These are phyloP conservation scores for Helogale parvula DNA, from an alignment of 2,113 vertebrate species.

Conservation along the genomic window DNA sequence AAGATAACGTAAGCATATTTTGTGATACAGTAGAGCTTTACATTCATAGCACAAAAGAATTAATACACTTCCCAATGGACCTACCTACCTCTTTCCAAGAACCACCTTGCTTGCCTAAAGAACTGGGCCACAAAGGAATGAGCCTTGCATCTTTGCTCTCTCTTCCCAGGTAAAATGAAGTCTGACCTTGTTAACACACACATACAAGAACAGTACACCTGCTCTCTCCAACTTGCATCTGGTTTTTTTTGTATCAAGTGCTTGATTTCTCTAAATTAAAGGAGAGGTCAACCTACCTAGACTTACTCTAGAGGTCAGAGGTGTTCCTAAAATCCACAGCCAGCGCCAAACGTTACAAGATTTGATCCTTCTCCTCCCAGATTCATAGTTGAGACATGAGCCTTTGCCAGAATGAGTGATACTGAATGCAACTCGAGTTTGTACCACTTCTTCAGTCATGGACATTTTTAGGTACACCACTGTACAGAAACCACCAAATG, in stretches of 20 bases:
- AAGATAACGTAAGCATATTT: neutral
- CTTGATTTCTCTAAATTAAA: constrained; percentile 31
- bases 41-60: neutral
- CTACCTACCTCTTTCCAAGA: neutral
- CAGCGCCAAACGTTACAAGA: neutral
- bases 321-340: neutral
- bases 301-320: neutral
- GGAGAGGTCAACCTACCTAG: neutral
- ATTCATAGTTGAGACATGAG: neutral
- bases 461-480: constrained; percentile 24
- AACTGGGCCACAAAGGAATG: neutral
- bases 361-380: neutral
- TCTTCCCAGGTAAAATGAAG: neutral
- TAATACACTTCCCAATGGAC: neutral
- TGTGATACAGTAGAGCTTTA: neutral
- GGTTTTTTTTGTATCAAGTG: constrained; percentile 38
- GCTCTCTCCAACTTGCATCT: neutral
- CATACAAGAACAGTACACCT: neutral
- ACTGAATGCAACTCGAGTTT: neutral
- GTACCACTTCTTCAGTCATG: neutral
- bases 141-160: neutral
- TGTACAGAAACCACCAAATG: constrained; percentile 23
- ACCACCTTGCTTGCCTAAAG: neutral
- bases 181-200: neutral
- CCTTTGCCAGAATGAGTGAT: neutral